Evolutionary conservation across 2,113 vertebrate species (phyloP), one percentile per base, ranked within the genome.

Genomic region (Glaucomys volans): DNA sequence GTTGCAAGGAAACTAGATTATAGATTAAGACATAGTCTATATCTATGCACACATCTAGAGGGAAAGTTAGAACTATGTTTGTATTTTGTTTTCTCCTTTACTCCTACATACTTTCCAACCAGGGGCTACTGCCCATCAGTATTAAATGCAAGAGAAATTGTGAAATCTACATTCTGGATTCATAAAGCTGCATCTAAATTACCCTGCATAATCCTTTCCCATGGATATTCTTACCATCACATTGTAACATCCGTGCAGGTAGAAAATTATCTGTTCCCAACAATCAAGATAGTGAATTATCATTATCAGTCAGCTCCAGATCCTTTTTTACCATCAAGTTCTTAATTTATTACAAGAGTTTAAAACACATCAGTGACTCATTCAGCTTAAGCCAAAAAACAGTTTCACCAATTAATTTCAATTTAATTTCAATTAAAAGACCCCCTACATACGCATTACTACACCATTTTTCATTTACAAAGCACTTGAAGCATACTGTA

Each of bases 111-210:
- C 71, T 91, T 96, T 95, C 92, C 52, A 93, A 93, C 95, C 81
- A 32, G 52, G 97, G 90, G 75, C 90, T 95, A 96, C 64, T 94
- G 89, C 18, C 91, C 72, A 97, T 98, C 67, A 97, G 66, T 87
- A 97, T 96, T 97, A 98, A 98, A 94, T 95, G 42, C 72, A 76
- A 97, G 40, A 7, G 37, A 97, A 94, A 97, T 94, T 95, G 89
- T 87, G 11, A 98, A 98, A 98, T 97, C 76, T 97, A 96, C 52
- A 89, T 97, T 96, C 90, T 90, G 79, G 69, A 95, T 96, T 94
- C 77, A 96, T 89, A 97, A 94, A 97, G 80, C 87, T 94, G n/a
- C 85, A 84, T 50, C 77, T 96, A 94, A 95, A 97, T 96, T 95
- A 97, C 94, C 75, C 90, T 95, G 82, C 79, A 95, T 52, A 97